A percentile compares a stretch with the other conserved stretches of the same genome.
Evolutionary conservation across 2,888 invertebrate genomes (phyloP).

Genomic region (Tinea pellionella): DNA sequence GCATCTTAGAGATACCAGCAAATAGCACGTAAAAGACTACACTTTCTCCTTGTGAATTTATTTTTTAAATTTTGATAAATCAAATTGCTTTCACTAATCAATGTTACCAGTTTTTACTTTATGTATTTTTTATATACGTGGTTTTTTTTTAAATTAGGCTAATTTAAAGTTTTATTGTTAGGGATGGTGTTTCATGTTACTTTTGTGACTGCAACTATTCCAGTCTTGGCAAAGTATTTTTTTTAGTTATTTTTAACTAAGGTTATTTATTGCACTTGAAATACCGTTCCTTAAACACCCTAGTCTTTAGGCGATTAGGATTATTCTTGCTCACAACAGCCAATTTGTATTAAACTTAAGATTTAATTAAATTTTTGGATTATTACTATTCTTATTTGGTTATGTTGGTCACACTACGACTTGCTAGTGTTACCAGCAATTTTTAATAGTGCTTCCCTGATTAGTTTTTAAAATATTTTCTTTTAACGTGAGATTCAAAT

Average conservation of each 20-base stretch:
- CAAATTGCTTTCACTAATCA: neutral
- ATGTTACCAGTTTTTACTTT: neutral
- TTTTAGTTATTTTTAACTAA: conserved; percentile 29
- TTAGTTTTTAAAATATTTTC: too few relatives aligned
- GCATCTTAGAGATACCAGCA: neutral
- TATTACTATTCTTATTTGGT: neutral
- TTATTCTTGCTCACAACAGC: conserved; percentile 49
- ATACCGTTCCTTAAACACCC: conserved; percentile 30
- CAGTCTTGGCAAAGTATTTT: conserved; percentile 45
- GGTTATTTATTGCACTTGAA: neutral
- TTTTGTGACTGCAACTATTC: too few relatives aligned
- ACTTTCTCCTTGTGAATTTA: neutral
- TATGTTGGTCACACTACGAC: neutral
- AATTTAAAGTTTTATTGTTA: conserved; percentile 31
- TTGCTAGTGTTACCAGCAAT: neutral
- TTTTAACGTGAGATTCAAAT: too few relatives aligned
- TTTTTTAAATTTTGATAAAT: neutral
- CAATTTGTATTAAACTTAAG: conserved; percentile 18
- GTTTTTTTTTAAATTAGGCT: conserved; percentile 14
- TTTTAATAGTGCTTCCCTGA: neutral
- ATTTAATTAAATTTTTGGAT: neutral
- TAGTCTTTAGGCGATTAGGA: conserved; percentile 56
- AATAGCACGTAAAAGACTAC: neutral
- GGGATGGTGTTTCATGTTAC: conserved; percentile 17
- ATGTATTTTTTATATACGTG: neutral